Evolutionary conservation across 1,140 invertebrate species (phyloP).

Genomic region (Phenacoccus solenopsis): DNA sequence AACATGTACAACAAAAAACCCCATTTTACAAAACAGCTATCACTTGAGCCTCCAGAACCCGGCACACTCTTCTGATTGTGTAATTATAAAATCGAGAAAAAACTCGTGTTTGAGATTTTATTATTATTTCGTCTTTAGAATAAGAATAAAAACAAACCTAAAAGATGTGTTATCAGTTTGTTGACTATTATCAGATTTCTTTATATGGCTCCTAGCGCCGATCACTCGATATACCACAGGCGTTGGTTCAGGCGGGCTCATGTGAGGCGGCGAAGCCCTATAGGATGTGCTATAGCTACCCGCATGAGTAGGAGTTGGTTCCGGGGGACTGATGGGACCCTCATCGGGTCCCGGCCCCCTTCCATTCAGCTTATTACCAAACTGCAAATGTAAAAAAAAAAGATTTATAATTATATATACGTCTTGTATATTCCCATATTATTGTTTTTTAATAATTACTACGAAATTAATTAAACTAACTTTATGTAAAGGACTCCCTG

Average conservation of each 20-base stretch:
- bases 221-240: constrained; percentile 37
- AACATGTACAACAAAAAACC: too few species aligned
- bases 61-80: too few species aligned
- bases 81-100: not conserved
- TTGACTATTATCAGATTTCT: constrained; percentile 44
- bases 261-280: not conserved
- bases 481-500: constrained; percentile 4
- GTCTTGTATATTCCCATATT: not conserved
- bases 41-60: too few species aligned
- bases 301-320: constrained; percentile 16
- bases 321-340: constrained; percentile 21
- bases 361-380: constrained; percentile 11
- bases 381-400: constrained; percentile 17
- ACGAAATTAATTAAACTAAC: not conserved
- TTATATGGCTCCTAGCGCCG: constrained; percentile 35
- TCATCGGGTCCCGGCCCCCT: constrained; percentile 21
- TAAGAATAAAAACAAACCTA: constrained; percentile 32
- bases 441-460: not conserved
- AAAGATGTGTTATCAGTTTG: constrained; percentile 44
- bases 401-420: constrained; percentile 9
- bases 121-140: too few species aligned
- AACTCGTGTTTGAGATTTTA: not conserved
- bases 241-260: constrained; percentile 23
- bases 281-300: not conserved
- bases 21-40: too few species aligned